These are phyloP conservation scores for Petaurus breviceps DNA, from an alignment of 2,113 vertebrate species.

Conservation along the genomic window DNA sequence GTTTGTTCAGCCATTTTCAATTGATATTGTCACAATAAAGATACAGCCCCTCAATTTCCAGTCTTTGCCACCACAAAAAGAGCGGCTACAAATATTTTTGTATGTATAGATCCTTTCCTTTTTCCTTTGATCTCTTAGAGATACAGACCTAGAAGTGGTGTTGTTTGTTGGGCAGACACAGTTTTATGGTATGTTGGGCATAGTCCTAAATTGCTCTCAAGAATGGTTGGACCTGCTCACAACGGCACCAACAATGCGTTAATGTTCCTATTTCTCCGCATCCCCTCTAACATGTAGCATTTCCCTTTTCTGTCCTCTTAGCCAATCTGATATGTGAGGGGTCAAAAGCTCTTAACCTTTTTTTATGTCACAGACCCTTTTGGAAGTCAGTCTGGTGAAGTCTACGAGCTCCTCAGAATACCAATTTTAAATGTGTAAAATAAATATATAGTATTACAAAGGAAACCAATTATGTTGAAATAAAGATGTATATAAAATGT, in stretches of 20 bases:
- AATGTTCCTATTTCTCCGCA: too few relatives aligned
- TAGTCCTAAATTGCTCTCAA: too few relatives aligned
- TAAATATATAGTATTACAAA: neutral
- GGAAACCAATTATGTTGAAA: neutral
- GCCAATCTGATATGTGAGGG: too few relatives aligned
- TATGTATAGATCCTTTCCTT: neutral
- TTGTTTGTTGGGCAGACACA: too few relatives aligned
- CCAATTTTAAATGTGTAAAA: neutral
- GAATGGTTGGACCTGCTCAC: too few relatives aligned
- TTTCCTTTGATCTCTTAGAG: neutral
- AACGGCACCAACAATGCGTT: too few relatives aligned
- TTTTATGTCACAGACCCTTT: neutral
- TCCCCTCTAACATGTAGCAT: too few relatives aligned
- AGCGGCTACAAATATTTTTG: neutral
- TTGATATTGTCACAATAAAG: too few relatives aligned
- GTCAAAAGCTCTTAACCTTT: too few relatives aligned
- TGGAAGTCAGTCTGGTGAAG: neutral
- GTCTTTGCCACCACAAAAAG: neutral
- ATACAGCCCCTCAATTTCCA: neutral
- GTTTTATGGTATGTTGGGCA: too few relatives aligned
- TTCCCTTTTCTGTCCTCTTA: too few relatives aligned
- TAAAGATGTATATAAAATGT: neutral
- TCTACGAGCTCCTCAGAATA: neutral
- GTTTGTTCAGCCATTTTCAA: neutral
- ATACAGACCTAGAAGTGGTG: too few relatives aligned